Evolutionary conservation across 2,888 invertebrate species (phyloP).

Genomic region (Macrosoma leucophasiata): DNA sequence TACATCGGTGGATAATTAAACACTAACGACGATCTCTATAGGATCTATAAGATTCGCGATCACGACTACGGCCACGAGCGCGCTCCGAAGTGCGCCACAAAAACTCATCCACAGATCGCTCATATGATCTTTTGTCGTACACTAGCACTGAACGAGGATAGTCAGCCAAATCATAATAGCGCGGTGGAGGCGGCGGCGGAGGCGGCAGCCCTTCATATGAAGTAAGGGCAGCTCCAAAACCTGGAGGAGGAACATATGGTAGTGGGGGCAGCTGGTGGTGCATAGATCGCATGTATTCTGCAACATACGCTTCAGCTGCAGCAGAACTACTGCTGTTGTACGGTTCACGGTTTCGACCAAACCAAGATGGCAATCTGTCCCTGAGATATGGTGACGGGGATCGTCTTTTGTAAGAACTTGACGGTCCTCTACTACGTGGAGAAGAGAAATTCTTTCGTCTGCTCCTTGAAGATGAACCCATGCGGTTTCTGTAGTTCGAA

Average conservation of each 20-base stretch:
- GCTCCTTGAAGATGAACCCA: conserved; percentile 64
- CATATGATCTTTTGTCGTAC: conserved; percentile 87
- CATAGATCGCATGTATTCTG: conserved; percentile 92
- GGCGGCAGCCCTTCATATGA: conserved; percentile 80
- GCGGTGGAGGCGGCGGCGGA: conserved; percentile 81
- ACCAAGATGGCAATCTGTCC: conserved; percentile 79
- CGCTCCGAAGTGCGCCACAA: conserved; percentile 86
- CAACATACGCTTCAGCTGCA: conserved; percentile 90
- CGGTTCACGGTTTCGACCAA: conserved; percentile 69
- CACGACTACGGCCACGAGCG: conserved; percentile 75
- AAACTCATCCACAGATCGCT: conserved; percentile 91
- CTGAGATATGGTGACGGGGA: conserved; percentile 77
- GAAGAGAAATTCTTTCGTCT: conserved; percentile 80
- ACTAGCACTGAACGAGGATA: conserved; percentile 80
- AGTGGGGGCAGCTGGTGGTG: conserved; percentile 90
- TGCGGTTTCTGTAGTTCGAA: conserved; percentile 67
- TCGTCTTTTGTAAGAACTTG: conserved; percentile 71
- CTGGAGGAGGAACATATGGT: conserved; percentile 83
- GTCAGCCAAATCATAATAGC: conserved; percentile 82
- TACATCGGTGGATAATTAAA: conserved; percentile 54
- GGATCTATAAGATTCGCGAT: conserved; percentile 74
- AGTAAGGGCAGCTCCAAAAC: conserved; percentile 65
- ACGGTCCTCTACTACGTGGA: conserved; percentile 77
- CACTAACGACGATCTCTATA: conserved; percentile 77
- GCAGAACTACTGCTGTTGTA: conserved; percentile 64